phyloP scores from a whole-genome alignment of 2,797 vertebrate species.

The Lagodon rhomboides region DNA sequence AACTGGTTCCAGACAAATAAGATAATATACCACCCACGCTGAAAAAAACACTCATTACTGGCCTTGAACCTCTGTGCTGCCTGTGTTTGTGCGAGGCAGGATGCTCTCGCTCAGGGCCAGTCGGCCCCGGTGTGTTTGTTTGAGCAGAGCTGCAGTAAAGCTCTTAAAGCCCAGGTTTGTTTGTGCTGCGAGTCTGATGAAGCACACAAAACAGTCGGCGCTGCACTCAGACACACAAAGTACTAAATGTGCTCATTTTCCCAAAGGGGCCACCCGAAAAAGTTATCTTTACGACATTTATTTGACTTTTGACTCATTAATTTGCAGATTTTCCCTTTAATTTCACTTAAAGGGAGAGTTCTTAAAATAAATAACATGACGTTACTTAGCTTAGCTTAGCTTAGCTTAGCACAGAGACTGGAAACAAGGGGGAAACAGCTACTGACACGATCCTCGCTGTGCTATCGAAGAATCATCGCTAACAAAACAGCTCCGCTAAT shows the following conservation, averaged over 20 bases:
- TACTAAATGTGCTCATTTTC: neutral
- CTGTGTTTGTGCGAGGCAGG: constrained; percentile 41
- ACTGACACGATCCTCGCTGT: too few species aligned
- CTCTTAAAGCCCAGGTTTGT: constrained; percentile 14
- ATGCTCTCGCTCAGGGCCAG: constrained; percentile 32
- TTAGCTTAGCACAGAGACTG: neutral
- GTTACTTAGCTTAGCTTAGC: neutral
- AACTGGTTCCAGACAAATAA: constrained; percentile 26
- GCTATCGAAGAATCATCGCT: too few species aligned
- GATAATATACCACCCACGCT: constrained; percentile 35
- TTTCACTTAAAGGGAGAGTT: neutral
- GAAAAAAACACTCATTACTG: neutral
- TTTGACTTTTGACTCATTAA: neutral
- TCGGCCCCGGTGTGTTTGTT: constrained; percentile 31
- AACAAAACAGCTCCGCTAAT: too few species aligned
- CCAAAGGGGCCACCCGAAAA: too few species aligned
- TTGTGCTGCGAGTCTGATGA: constrained; percentile 28
- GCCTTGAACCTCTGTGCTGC: constrained; percentile 17
- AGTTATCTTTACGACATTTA: neutral
- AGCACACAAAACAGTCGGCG: neutral
- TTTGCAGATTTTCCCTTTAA: neutral
- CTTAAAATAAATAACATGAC: too few species aligned
- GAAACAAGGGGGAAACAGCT: too few species aligned
- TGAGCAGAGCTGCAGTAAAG: constrained; percentile 45
- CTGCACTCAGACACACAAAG: neutral